Base-by-base conservation (phyloP, 2,888 invertebrate species). In the Anaspis maculata region DNA sequence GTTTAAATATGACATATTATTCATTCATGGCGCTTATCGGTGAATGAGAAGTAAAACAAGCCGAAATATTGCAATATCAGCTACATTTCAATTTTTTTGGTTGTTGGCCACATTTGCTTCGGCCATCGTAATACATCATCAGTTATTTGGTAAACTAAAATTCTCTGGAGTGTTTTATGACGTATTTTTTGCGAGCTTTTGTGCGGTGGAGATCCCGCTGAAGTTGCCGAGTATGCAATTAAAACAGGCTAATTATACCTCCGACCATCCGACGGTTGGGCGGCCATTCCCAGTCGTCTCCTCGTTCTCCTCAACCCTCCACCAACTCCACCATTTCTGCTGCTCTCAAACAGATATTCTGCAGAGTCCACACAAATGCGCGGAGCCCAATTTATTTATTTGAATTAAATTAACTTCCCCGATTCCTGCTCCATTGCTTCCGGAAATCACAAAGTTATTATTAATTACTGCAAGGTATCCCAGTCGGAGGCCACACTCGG, bases 211-310 rank as follows among this genome's bases (percentile, higher is more conserved):
- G 30, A 37, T 42, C 32, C 9, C 19, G 34, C 39, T 34, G 42
- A 47, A 57, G 53, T 52, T 57, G 56, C 56, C 52, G 51, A 54
- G 54, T 51, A 42, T 49, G 55, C 54, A 57, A 57, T 56, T 57
- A 57, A 51, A 54, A 47, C 48, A 42, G 46, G 49, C 52, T 57
- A 57, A 57, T 57, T 57, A 56, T 41, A 36, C 39, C n/a, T n/a
- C n/a, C n/a, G n/a, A n/a, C n/a, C n/a, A n/a, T n/a, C n/a, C 36
- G 42, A 23, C 36, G 32, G 40, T 31, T 31, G 30, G n/a, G 30
- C 32, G 24, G 38, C 27, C 26, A 33, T 37, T 37, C 37, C 37
- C 27, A 4, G 6, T 33, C 32, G 32, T 30, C n/a, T n/a, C n/a
- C n/a, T n/a, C n/a, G n/a, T n/a, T n/a, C n/a, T n/a, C n/a, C n/a